Conservation (phyloP, 2,888 invertebrate genomes). For the Halocaridina rubra region DNA sequence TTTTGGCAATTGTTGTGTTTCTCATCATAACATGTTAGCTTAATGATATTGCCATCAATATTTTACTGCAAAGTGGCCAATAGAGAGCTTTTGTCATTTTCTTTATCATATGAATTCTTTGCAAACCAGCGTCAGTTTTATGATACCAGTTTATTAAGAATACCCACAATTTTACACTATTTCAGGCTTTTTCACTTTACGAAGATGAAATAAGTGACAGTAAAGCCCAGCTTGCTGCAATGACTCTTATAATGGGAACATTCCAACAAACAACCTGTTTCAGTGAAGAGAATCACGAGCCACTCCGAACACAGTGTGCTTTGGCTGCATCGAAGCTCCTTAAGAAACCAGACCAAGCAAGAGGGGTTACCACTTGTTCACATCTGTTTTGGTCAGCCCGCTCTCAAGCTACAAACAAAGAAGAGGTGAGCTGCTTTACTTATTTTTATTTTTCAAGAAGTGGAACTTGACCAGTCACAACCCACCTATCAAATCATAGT, state of each 20-base stretch:
- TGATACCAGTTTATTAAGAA: no score
- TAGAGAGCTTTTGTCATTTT: no score
- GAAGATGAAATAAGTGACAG: slow-evolving; percentile 99
- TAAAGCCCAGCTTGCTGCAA: slow-evolving; percentile 94
- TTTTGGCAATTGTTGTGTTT: no score
- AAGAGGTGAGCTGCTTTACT: slow-evolving; percentile 44
- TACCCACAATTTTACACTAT: no score
- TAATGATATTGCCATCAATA: no score
- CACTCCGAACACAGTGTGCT: slow-evolving; percentile 94
- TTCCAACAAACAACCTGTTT: slow-evolving; percentile 81
- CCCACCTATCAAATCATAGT: no score
- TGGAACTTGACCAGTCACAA: no score
- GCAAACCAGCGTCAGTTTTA: no score
- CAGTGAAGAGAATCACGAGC: slow-evolving; percentile 95
- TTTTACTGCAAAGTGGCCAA: no score
- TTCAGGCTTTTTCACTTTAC: slow-evolving; percentile 91
- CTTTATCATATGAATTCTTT: no score
- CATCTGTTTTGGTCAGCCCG: slow-evolving; percentile 97
- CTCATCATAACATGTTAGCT: no score
- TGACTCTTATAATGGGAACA: slow-evolving; percentile 94
- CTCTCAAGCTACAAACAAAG: slow-evolving; percentile 66
- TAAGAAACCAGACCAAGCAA: slow-evolving; percentile 98
- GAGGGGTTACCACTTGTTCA: slow-evolving; percentile 92
- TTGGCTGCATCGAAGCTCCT: slow-evolving; percentile 94
- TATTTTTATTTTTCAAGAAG: no score